Base-by-base conservation (phyloP, 2,888 invertebrate genomes). In the Bedellia somnulentella region DNA sequence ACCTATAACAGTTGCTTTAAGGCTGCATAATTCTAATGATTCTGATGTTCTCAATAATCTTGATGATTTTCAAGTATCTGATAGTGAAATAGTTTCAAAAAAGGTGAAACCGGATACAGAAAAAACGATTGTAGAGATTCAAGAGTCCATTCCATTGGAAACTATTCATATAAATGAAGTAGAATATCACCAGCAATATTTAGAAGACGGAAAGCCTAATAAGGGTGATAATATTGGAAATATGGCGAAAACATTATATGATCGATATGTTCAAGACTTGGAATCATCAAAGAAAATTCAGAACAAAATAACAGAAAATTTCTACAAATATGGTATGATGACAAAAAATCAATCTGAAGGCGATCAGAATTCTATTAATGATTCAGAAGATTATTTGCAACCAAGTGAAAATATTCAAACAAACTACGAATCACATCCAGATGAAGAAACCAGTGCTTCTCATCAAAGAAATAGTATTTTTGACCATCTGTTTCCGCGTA, bases 61-160 rank as follows among this genome's bases (percentile, higher is more conserved):
- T 9, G 67, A 70, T 22, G 71, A 73, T 32, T 57, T 58, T 27
- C 70, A 68, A 37, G 48, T 50, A 12, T 57, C 70, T 2, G 67
- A 71, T 29, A 71, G 66, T 36, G 75, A 77, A 47, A 37, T 64
- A 3, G 39, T 71, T 31, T 37, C 59, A 17, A 49, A 66, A 23
- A 62, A 64, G 27, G 59, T 75, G 6, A 45, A 45, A 35, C 75
- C 78, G 5, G 44, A 54, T 10, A 62, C 55, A 34, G 66, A 64
- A 29, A 79, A 64, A 41, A 81, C 81, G 1, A 53, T 73, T 18
- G 82, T 86, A 1, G 83, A 86, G 58, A 57, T 86, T 3, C 84
- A 85, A 43, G 71, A 83, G 50, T 85, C 85, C 1, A 59, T 85
- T 11, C 81, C 81, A 1, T 53, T 78, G 33, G 79, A 78, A 28